Base-by-base conservation (phyloP, 2,113 vertebrate species). In the Cephalopterus ornatus region DNA sequence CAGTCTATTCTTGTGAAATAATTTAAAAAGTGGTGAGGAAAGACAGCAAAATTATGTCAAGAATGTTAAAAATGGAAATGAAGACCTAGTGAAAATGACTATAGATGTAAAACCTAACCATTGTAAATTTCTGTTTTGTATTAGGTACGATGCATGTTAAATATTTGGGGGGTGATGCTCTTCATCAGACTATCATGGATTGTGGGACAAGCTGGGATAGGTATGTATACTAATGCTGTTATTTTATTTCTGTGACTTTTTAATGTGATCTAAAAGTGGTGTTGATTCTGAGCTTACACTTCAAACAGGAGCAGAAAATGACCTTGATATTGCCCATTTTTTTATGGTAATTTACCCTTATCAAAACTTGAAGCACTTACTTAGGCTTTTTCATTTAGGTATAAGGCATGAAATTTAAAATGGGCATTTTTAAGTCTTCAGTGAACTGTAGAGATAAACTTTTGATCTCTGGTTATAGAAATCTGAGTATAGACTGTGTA, bases 81-180 rank as follows among this genome's bases (percentile, higher is more conserved):
- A 80, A 67, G 22, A 33, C 21, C n/a, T 53, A 27, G 2, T 63
- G 32, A 14, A 85, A 87, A 26, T 78, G 1, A 30, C 23, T 74
- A 72, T 44, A 70, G 5, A 6, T 73, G 2, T 35, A 67, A 63
- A 8, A 72, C 23, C 16, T 85, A 82, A 92, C 14, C 17, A 32
- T 1, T 52, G 18, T 88, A 62, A 42, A 58, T 39, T 65, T 85
- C n/a, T 92, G 3, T 61, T 95, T 44, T 91, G 24, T 94, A 39
- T 71, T 97, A 99, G 99, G 99, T 99, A 61, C 99, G 99, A 97
- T 99, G 99, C 93, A 99, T 99, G 99, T 97, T 99, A 96, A 99
- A 99, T 98, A 99, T 99, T 67, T 99, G 99, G 99, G 99, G 99
- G 66, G 99, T 99, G 95, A 99, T 99, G 99, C 99, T 99, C 61